Evolutionary conservation across 2,797 vertebrate species (phyloP).

Genomic region (Acropternis orthonyx): DNA sequence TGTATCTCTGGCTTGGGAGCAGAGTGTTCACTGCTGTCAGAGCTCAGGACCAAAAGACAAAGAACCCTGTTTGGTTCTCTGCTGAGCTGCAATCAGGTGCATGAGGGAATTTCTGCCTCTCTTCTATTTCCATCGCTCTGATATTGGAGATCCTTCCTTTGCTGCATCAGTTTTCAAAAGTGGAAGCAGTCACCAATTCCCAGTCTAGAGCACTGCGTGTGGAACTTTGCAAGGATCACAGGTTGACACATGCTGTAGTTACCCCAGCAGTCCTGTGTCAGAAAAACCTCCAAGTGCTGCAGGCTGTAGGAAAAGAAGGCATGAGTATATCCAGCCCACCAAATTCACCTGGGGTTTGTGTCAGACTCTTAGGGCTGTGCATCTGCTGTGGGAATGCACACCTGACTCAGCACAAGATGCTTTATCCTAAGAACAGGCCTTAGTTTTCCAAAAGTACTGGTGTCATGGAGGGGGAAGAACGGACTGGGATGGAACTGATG

Average conservation of each 20-base stretch:
- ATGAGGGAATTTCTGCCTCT: not conserved
- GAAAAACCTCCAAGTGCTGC: not conserved
- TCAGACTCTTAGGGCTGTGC: not conserved
- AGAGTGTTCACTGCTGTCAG: rapidly evolving
- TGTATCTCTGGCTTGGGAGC: not conserved
- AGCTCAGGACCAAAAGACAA: not conserved
- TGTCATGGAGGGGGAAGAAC: not conserved
- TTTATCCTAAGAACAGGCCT: not conserved
- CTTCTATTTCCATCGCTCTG: not conserved
- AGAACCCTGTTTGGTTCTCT: rapidly evolving
- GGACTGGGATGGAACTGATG: not conserved
- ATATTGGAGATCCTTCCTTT: not conserved
- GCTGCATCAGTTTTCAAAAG: not conserved
- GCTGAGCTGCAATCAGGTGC: not conserved
- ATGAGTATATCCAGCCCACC: not conserved
- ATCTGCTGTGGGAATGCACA: not conserved
- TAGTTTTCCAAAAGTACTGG: not conserved
- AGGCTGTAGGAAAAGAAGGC: not conserved
- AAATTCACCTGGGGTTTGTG: not conserved
- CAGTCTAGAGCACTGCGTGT: not conserved
- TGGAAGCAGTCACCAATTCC: not conserved
- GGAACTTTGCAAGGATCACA: not conserved
- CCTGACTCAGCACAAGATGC: not conserved
- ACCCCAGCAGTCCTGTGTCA: not conserved
- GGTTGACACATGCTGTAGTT: not conserved